Evolutionary conservation across 1,140 invertebrate genomes (phyloP).

Genomic region (Drosophila bocqueti): DNA sequence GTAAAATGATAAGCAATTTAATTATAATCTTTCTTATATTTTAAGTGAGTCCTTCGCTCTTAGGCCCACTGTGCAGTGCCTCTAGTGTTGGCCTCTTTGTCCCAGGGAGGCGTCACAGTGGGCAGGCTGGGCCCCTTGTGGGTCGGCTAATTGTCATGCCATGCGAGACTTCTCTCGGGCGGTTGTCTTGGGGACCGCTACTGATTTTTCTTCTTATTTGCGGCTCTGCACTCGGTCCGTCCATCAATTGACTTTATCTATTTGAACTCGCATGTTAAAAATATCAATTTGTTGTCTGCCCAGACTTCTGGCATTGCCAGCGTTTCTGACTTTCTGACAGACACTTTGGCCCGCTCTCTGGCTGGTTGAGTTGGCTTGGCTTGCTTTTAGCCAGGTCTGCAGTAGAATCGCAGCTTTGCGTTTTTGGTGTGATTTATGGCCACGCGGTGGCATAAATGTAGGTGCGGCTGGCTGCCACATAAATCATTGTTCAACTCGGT

Average conservation of each 20-base stretch:
- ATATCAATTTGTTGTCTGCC: slow-evolving; percentile 81
- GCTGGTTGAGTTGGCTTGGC: slow-evolving; percentile 6
- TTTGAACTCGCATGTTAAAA: slow-evolving; percentile 82
- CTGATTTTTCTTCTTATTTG: slow-evolving; percentile 60
- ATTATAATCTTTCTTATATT: background rate
- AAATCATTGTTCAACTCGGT: slow-evolving; percentile 75
- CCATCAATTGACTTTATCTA: slow-evolving; percentile 83
- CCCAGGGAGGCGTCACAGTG: slow-evolving; percentile 73
- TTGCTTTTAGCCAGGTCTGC: slow-evolving; percentile 27
- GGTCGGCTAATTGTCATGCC: slow-evolving; percentile 79
- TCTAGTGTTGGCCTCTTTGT: slow-evolving; percentile 46
- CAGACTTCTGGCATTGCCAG: slow-evolving; percentile 53
- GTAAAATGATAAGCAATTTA: background rate
- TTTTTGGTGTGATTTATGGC: slow-evolving; percentile 80
- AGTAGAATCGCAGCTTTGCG: slow-evolving; percentile 69
- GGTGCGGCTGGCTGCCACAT: slow-evolving; percentile 74
- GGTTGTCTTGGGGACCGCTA: slow-evolving; percentile 50
- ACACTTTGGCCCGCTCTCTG: slow-evolving; percentile 38
- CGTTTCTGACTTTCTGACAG: slow-evolving; percentile 54
- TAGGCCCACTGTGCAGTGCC: slow-evolving; percentile 19
- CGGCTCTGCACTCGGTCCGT: slow-evolving; percentile 46
- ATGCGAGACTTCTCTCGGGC: slow-evolving; percentile 65
- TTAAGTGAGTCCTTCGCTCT: no score
- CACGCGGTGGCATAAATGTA: slow-evolving; percentile 80
- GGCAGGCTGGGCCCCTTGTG: slow-evolving; percentile 52